Base-by-base conservation (phyloP, 2,888 invertebrate genomes). In the Halocaridina rubra region DNA sequence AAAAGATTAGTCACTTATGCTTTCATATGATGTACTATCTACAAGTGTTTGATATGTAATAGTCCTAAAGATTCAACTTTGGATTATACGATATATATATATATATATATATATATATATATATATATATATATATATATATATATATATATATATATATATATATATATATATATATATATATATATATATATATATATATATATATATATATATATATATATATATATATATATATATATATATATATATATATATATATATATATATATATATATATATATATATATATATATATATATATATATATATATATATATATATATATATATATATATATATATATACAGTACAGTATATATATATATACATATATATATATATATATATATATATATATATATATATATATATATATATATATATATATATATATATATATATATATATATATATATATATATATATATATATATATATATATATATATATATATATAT, bases 331-430 rank as follows among this genome's bases (percentile, higher is more conserved):
- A 46, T 76, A n/a, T n/a, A n/a, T n/a, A n/a, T n/a, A n/a, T n/a
- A n/a, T n/a, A n/a, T n/a, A n/a, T n/a, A n/a, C n/a, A n/a, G n/a
- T n/a, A n/a, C n/a, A n/a, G n/a, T n/a, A n/a, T n/a, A n/a, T n/a
- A n/a, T n/a, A n/a, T n/a, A 76, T 76, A 76, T 76, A 76, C 29
- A 76, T 76, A 76, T 59, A 76, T 76, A 76, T 76, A 76, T 59
- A 76, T 76, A 76, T 76, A 76, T 76, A 57, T 76, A 76, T 57
- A 76, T 59, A 76, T 76, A 76, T 76, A 76, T 76, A 61, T 61
- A 22, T 22, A 77, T 22, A 77, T 77, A 77, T 77, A 77, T 77
- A 77, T 72, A 72, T 72, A 72, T 72, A 72, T 72, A 72, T 72
- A 72, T 72, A 72, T 59, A n/a, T 61, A 77, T 61, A 72, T 72